Evolutionary conservation across 92 coral and sea anemone species (phyloP).

Genomic region (Phenganax subtilis): DNA sequence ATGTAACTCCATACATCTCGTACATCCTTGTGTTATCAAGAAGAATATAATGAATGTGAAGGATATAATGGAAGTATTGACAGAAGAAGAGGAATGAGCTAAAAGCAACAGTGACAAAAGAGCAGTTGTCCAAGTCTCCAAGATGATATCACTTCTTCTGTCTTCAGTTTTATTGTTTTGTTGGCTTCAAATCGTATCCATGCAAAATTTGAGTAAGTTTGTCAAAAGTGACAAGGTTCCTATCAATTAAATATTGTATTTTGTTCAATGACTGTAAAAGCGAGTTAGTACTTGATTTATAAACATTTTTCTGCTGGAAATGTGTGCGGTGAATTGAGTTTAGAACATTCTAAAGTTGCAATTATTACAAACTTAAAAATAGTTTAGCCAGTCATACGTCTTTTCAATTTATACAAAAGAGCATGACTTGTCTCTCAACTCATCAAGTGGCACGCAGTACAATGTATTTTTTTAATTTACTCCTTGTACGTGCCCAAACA

Average conservation of each 20-base stretch:
- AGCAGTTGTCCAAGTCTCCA: constrained; percentile 1
- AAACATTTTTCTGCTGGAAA: neutral
- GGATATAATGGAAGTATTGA: neutral
- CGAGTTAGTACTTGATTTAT: neutral
- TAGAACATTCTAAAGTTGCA: neutral
- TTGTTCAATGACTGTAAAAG: too few species aligned
- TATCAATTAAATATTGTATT: neutral
- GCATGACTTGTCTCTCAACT: too few species aligned
- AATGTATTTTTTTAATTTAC: too few species aligned
- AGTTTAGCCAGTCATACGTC: neutral
- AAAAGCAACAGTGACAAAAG: neutral
- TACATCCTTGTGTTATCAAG: neutral
- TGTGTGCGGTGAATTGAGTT: neutral
- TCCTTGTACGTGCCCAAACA: too few species aligned
- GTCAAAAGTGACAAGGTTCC: neutral
- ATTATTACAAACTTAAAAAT: neutral
- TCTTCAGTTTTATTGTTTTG: neutral
- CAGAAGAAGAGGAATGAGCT: neutral
- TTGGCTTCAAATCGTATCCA: neutral
- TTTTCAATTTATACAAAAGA: neutral
- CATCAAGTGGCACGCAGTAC: too few species aligned
- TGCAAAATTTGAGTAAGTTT: constrained; percentile 29
- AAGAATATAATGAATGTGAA: neutral
- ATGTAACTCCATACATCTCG: neutral
- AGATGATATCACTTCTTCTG: neutral